A percentile compares a stretch with the other conserved stretches of the same genome.
Conservation (phyloP, 37 sponge, comb jelly and placozoan genomes). For the Lycopodina hypogea region DNA sequence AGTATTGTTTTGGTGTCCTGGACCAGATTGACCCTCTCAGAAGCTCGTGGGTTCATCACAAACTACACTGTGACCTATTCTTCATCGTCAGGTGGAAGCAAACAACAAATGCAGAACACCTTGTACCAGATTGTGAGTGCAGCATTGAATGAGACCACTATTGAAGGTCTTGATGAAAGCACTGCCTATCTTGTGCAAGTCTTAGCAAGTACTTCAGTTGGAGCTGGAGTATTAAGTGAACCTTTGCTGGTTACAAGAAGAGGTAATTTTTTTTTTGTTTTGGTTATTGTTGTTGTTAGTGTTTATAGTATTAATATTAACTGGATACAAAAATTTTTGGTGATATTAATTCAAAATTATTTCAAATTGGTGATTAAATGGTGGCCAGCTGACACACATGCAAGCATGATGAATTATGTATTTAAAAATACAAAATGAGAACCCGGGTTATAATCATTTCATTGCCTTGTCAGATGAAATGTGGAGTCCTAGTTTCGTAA, state of each 20-base stretch:
- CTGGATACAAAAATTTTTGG: too few species aligned
- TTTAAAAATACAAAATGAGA: too few species aligned
- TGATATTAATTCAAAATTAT: too few species aligned
- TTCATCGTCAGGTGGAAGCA: not conserved
- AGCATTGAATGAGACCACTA: not conserved
- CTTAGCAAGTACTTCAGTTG: constrained; percentile 5
- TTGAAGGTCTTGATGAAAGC: not conserved
- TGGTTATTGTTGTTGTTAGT: too few species aligned
- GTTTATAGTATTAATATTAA: too few species aligned
- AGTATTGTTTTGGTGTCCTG: not conserved
- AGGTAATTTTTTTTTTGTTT: too few species aligned
- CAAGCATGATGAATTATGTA: too few species aligned
- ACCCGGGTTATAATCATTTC: too few species aligned
- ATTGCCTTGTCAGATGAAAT: too few species aligned
- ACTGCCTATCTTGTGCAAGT: constrained; percentile 15
- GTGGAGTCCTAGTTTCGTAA: too few species aligned
- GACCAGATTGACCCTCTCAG: constrained; percentile 11
- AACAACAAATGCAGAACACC: constrained; percentile 1
- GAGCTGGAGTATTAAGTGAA: constrained; percentile 4
- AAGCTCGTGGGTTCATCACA: not conserved
- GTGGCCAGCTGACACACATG: too few species aligned
- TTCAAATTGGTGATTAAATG: too few species aligned
- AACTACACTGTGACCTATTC: not conserved
- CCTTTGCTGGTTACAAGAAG: not conserved
- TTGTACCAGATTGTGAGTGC: not conserved